These are phyloP conservation scores for Seriola dumerili DNA, from an alignment of 2,113 vertebrate genomes.

Conservation along the genomic window DNA sequence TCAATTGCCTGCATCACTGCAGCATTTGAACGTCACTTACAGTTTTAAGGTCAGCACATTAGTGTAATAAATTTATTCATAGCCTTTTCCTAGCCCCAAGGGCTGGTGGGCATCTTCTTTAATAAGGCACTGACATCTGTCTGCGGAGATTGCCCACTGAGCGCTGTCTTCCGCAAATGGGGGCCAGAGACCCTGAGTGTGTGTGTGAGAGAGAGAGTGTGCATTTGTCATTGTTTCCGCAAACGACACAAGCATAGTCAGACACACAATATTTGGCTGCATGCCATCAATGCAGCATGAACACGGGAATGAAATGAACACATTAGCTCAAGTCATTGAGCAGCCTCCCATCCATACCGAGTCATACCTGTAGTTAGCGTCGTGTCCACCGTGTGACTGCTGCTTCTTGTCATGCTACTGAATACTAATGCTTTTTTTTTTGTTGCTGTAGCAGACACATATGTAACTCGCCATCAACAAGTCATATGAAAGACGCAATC, in stretches of 20 bases:
- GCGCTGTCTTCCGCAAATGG: slow-evolving; percentile 68
- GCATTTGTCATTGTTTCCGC: slow-evolving; percentile 39
- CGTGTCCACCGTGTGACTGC: slow-evolving; percentile 24
- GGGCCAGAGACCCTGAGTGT: slow-evolving; percentile 52
- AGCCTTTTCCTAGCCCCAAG: slow-evolving; percentile 57
- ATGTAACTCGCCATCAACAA: slow-evolving; percentile 48
- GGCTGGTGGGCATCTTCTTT: slow-evolving; percentile 64
- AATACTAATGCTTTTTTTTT: slow-evolving; percentile 36
- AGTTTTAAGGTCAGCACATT: slow-evolving; percentile 80
- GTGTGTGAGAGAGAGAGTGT: slow-evolving; percentile 29
- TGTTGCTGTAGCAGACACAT: slow-evolving; percentile 23
- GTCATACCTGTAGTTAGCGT: slow-evolving; percentile 40
- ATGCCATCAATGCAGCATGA: slow-evolving; percentile 53
- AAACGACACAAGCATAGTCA: slow-evolving; percentile 6
- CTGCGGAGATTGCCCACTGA: slow-evolving; percentile 65
- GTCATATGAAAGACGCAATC: slow-evolving; percentile 51
- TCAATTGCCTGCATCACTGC: slow-evolving; percentile 58
- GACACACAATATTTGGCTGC: slow-evolving; percentile 43
- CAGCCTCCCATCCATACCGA: slow-evolving; percentile 39
- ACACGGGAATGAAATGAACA: slow-evolving; percentile 54
- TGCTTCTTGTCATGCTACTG: slow-evolving; percentile 4
- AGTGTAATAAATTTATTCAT: slow-evolving; percentile 83
- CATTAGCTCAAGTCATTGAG: slow-evolving; percentile 68
- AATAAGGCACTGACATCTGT: slow-evolving; percentile 79
- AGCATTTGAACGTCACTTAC: slow-evolving; percentile 73